Evolutionary conservation across 1,140 invertebrate species (phyloP).

Genomic region (Teleogryllus occipitalis): DNA sequence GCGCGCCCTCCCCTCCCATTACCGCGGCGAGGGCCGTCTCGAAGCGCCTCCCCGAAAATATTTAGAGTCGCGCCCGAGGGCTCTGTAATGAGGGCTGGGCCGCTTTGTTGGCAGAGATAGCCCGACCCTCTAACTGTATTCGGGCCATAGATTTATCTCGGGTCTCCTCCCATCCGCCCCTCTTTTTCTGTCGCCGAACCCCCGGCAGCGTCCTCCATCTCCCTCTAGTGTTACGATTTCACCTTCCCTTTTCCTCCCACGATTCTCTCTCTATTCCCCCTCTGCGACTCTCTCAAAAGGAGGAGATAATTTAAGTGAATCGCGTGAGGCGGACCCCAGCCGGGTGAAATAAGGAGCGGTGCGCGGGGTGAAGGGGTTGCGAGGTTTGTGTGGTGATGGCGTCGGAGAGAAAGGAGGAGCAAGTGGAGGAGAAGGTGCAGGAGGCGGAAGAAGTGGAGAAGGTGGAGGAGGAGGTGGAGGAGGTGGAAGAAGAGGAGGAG

Average conservation of each 20-base stretch:
- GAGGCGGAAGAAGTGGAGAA: too few relatives aligned
- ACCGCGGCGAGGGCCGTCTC: too few relatives aligned
- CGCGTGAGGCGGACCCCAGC: background rate
- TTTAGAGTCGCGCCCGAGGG: background rate
- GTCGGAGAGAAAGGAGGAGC: background rate
- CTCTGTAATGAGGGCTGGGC: background rate
- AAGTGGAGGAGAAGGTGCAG: too few relatives aligned
- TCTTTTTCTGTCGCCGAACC: background rate
- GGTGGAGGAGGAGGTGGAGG: too few relatives aligned
- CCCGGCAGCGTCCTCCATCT: background rate
- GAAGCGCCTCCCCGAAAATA: background rate
- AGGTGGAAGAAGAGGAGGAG: too few relatives aligned
- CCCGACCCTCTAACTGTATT: background rate
- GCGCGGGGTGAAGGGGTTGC: too few relatives aligned
- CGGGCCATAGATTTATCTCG: background rate
- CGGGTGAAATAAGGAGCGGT: background rate
- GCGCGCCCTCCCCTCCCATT: too few relatives aligned
- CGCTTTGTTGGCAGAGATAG: background rate
- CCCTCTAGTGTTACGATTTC: background rate
- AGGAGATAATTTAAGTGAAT: slow-evolving; percentile 1
- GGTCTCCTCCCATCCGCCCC: too few relatives aligned
- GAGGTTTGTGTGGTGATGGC: too few relatives aligned
- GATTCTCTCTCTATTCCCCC: background rate
- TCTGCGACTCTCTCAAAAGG: background rate
- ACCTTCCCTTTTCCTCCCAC: background rate